phyloP scores from a whole-genome alignment of 2,888 invertebrate genomes.

The Microctonus brassicae region DNA sequence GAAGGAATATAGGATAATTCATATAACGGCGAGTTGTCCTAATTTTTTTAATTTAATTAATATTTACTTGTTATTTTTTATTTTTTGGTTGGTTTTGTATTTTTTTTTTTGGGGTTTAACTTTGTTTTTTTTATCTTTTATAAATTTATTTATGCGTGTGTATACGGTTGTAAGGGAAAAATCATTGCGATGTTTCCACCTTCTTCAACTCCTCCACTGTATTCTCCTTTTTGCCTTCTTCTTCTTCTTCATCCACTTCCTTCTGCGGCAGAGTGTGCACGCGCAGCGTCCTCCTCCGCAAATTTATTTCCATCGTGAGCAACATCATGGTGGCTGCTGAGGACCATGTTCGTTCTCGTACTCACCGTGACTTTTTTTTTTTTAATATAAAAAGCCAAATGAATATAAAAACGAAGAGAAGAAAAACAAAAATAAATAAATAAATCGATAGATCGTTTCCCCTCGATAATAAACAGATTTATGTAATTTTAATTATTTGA shows the following conservation, averaged over 20 bases:
- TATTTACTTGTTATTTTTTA: neutral
- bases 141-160: neutral
- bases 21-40: conserved; percentile 63
- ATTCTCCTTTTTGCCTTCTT: neutral
- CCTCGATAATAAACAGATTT: conserved; percentile 24
- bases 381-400: conserved; percentile 7
- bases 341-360: conserved; percentile 1
- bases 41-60: conserved; percentile 31
- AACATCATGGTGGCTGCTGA: conserved; percentile 3
- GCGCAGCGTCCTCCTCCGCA: conserved; percentile 21
- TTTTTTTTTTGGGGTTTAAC: no score
- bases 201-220: neutral
- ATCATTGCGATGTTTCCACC: conserved; percentile 3
- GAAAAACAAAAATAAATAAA: neutral
- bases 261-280: neutral
- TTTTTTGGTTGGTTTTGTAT: neutral
- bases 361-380: neutral
- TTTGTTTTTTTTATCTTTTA: neutral
- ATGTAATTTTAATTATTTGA: no score
- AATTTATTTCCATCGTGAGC: conserved; percentile 25
- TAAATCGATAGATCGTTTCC: conserved; percentile 48
- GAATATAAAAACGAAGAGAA: neutral
- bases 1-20: conserved; percentile 47
- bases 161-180: neutral
- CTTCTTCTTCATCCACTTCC: no score